phyloP scores from a whole-genome alignment of 2,113 vertebrate species.

The Rutilus rutilus region DNA sequence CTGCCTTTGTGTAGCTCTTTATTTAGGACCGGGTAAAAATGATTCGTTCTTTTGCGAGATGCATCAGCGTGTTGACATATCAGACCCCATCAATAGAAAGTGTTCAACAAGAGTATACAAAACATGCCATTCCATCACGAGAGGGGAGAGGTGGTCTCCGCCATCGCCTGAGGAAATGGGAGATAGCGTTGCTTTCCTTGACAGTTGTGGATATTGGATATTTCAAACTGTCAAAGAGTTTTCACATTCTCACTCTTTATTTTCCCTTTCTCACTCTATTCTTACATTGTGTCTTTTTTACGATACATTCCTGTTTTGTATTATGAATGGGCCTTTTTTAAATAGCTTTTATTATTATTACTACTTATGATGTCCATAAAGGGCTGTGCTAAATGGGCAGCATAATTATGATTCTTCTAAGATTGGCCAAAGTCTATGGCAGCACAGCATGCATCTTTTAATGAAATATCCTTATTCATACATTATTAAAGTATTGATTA shows the following conservation, averaged over 20 bases:
- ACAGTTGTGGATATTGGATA: constrained; percentile 45
- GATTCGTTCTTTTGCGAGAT: constrained; percentile 26
- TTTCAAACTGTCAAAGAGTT: constrained; percentile 34
- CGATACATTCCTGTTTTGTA: not conserved
- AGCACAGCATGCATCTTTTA: not conserved
- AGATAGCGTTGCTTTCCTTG: constrained; percentile 44
- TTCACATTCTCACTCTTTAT: not conserved
- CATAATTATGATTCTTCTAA: not conserved
- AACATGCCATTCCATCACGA: constrained; percentile 30
- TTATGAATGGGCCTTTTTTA: not conserved
- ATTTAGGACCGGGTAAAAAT: constrained; percentile 37
- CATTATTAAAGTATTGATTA: not conserved
- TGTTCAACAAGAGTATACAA: constrained; percentile 37
- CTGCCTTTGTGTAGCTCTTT: constrained; percentile 20
- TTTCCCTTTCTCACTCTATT: constrained; percentile 1
- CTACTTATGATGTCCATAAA: not conserved
- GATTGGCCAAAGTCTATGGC: not conserved
- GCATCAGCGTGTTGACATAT: constrained; percentile 28
- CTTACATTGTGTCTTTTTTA: not conserved
- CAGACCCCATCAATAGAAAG: constrained; percentile 25
- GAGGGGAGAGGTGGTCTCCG: constrained; percentile 26
- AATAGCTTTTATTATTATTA: not conserved
- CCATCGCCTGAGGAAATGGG: not conserved
- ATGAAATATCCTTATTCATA: not conserved
- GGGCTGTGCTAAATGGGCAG: not conserved